A percentile compares a stretch with the other conserved stretches of the same genome.
Conservation (phyloP, 2,113 vertebrate genomes). For the Sclerurus mexicanus region DNA sequence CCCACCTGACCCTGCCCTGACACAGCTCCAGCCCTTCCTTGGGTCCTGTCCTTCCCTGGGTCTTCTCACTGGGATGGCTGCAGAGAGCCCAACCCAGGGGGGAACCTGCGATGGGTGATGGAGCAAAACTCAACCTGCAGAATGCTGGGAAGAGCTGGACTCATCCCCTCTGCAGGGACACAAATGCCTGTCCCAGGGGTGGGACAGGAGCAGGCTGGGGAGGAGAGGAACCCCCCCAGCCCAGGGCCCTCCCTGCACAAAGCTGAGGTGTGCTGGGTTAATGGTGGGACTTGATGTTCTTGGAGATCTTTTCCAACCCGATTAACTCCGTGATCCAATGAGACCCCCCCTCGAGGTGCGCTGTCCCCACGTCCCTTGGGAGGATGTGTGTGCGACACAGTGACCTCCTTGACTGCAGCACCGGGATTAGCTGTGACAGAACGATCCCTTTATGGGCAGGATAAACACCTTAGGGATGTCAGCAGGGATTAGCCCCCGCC, state of each 20-base stretch:
- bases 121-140: not conserved
- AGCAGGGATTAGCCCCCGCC: not conserved
- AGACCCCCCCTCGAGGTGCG: not conserved
- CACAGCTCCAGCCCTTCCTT: not conserved
- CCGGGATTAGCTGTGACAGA: not conserved
- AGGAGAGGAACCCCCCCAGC: not conserved
- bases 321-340: not conserved
- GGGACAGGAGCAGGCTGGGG: not conserved
- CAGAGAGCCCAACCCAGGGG: not conserved
- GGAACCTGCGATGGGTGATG: fast-evolving
- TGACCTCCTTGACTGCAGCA: not conserved
- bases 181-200: no score
- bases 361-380: not conserved
- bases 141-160: not conserved
- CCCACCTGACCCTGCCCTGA: not conserved
- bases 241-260: not conserved
- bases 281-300: not conserved
- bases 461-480: constrained; percentile 1
- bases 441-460: not conserved
- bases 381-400: not conserved
- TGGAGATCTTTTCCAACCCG: not conserved
- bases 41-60: not conserved
- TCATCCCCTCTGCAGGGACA: not conserved
- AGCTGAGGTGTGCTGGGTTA: not conserved
- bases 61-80: not conserved